phyloP scores from a whole-genome alignment of 2,797 vertebrate species.

The Tauraco hartlaubi region DNA sequence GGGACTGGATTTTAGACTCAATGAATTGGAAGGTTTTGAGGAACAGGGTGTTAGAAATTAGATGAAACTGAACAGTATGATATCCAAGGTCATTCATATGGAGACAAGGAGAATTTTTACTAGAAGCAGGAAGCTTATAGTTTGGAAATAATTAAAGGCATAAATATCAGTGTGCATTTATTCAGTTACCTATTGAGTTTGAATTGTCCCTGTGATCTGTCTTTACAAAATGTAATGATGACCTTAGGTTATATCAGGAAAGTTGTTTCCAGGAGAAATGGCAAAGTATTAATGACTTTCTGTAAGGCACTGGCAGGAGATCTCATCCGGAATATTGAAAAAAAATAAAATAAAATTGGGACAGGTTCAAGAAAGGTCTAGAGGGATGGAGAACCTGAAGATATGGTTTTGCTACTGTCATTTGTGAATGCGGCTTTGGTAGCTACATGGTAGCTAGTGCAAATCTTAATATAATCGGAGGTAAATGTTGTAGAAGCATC shows the following conservation, averaged over 20 bases:
- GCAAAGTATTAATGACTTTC: not conserved
- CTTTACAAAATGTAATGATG: not conserved
- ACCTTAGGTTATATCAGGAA: not conserved
- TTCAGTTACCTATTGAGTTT: not conserved
- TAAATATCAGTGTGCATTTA: not conserved
- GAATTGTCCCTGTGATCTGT: not conserved
- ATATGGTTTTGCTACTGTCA: not conserved
- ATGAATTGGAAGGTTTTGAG: not conserved
- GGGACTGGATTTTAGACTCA: not conserved
- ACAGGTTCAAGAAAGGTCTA: not conserved
- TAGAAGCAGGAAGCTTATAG: not conserved
- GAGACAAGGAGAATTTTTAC: not conserved
- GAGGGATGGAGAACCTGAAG: not conserved
- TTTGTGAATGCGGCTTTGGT: not conserved
- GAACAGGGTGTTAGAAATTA: not conserved
- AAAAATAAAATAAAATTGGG: not conserved
- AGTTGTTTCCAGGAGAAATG: not conserved
- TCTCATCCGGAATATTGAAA: not conserved
- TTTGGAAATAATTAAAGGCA: not conserved
- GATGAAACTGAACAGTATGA: not conserved
- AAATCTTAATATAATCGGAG: not conserved
- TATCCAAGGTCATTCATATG: not conserved
- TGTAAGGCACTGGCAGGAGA: not conserved
- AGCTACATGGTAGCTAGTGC: not conserved
- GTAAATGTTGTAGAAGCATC: not conserved